These are phyloP conservation scores for Pherbina coryleti DNA, from an alignment of 2,888 invertebrate genomes.

Conservation along the genomic window DNA sequence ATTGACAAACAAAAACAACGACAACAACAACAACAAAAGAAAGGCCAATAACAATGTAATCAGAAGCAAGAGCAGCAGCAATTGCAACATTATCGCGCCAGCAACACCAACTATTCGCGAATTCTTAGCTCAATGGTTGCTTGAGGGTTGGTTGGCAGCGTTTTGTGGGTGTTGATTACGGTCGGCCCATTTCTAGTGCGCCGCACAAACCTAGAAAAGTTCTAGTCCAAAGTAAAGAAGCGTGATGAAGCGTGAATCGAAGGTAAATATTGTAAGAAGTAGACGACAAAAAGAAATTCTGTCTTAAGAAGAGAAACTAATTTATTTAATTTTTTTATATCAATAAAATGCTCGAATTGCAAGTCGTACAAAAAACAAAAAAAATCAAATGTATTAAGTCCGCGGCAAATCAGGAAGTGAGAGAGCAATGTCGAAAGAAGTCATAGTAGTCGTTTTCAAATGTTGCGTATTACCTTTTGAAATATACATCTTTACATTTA, in stretches of 20 bases:
- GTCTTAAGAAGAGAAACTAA: not conserved
- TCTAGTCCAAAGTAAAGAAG: constrained; percentile 50
- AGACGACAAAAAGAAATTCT: not conserved
- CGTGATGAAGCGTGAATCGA: constrained; percentile 58
- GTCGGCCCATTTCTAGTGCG: too few relatives aligned
- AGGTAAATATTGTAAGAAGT: constrained; percentile 58
- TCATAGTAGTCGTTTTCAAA: not conserved
- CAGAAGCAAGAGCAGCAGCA: constrained; percentile 43
- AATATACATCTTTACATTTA: too few relatives aligned
- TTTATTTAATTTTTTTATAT: not conserved
- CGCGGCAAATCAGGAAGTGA: not conserved
- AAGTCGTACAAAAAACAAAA: not conserved
- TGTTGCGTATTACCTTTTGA: not conserved
- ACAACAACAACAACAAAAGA: constrained; percentile 38
- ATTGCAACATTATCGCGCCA: constrained; percentile 52
- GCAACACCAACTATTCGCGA: not conserved
- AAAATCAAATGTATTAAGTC: constrained; percentile 9
- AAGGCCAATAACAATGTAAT: not conserved
- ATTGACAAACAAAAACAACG: constrained; percentile 61
- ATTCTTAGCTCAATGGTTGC: not conserved
- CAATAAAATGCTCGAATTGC: not conserved
- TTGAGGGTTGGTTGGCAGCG: too few relatives aligned
- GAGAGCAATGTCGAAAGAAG: not conserved
- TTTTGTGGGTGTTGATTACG: too few relatives aligned
- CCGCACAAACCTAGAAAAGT: not conserved